Percentiles rank a stretch among this genome's conserved stretches.
These are phyloP conservation scores for Cottoperca gobio DNA, from an alignment of 2,797 vertebrate genomes.

Conservation along the genomic window DNA sequence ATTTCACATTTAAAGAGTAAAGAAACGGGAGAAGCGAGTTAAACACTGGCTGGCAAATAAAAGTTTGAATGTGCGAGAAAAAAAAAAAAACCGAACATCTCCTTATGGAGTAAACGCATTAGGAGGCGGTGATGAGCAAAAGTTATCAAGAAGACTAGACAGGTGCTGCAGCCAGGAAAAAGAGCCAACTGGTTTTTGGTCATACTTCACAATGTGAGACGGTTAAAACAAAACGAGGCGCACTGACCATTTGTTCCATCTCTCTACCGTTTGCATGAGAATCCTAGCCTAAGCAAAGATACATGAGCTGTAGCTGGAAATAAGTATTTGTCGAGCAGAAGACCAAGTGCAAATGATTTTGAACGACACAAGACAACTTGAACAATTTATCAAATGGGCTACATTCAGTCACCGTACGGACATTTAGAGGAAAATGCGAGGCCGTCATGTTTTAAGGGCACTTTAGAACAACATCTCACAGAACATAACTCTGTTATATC, in stretches of 20 bases:
- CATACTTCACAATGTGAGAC: conserved; percentile 45
- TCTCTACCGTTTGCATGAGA: conserved; percentile 1
- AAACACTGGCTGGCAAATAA: conserved; percentile 2
- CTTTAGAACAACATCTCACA: conserved; percentile 36
- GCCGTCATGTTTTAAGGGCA: conserved; percentile 50
- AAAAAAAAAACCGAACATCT: background rate
- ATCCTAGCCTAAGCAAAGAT: conserved; percentile 9
- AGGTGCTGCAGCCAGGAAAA: background rate
- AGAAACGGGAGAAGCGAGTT: conserved; percentile 14
- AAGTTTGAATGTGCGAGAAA: background rate
- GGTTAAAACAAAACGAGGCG: background rate
- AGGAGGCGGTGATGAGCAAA: background rate
- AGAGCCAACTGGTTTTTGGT: conserved; percentile 49
- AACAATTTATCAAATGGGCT: background rate
- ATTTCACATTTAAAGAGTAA: conserved; percentile 52
- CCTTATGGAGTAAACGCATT: background rate
- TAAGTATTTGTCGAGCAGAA: background rate
- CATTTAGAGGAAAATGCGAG: conserved; percentile 10
- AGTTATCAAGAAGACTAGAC: conserved; percentile 1
- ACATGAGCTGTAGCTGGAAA: conserved; percentile 1
- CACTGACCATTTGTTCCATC: background rate
- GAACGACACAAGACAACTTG: background rate
- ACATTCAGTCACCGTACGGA: conserved; percentile 9
- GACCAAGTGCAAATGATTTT: conserved; percentile 19
- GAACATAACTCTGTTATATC: conserved; percentile 9